Evolutionary conservation across 2,888 invertebrate genomes (phyloP).

Genomic region (Drosophila bunnanda): DNA sequence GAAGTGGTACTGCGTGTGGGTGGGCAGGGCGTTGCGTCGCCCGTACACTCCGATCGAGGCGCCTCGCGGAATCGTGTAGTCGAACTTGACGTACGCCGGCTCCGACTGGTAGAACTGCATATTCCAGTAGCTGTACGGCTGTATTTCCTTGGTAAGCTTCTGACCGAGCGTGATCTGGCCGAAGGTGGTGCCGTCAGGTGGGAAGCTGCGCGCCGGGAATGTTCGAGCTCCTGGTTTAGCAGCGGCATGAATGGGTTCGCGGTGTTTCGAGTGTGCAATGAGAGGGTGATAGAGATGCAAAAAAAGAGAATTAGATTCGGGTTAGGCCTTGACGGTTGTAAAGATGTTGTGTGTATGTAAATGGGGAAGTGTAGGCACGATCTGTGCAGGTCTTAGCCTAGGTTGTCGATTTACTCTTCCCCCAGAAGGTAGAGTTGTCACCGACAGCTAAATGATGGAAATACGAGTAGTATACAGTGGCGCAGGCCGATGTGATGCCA

Average conservation of each 20-base stretch:
- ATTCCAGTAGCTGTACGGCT: constrained; percentile 98
- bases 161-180: constrained; percentile 95
- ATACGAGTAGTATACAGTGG: constrained; percentile 17
- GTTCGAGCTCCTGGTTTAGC: constrained; percentile 90
- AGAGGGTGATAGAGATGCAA: constrained; percentile 44
- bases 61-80: constrained; percentile 95
- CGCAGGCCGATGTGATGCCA: constrained; percentile 47
- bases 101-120: constrained; percentile 98
- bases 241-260: constrained; percentile 5
- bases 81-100: constrained; percentile 96
- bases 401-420: neutral
- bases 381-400: constrained; percentile 27
- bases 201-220: constrained; percentile 95
- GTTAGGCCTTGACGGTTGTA: constrained; percentile 43
- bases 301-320: constrained; percentile 40
- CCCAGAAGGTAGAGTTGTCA: neutral
- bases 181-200: constrained; percentile 96
- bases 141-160: constrained; percentile 94
- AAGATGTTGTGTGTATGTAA: constrained; percentile 14
- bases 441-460: neutral
- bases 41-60: constrained; percentile 98
- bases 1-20: constrained; percentile 98
- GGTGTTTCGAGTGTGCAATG: constrained; percentile 25
- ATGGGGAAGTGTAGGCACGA: neutral
- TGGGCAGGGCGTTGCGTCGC: constrained; percentile 95